Evolutionary conservation across 2,888 invertebrate genomes (phyloP), one percentile per base, ranked within the genome.

Genomic region (Alloscopus bannaensis): DNA sequence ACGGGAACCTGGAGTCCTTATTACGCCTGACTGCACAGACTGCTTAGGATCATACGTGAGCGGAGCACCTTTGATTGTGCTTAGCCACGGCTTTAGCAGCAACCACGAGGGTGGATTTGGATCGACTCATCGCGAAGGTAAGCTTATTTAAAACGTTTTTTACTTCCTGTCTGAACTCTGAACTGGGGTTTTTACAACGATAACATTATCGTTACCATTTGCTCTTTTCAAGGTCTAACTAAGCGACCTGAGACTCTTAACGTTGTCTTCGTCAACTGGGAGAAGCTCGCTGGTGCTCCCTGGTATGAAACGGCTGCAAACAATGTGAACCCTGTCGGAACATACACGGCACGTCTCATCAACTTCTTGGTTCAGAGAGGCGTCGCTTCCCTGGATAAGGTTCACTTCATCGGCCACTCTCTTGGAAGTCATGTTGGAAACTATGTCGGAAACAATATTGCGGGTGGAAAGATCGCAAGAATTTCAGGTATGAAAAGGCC

Each of bases 361-460:
- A 91, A 92, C 87, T 92, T 91, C 81, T 86, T 92, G 70, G 91
- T 92, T 0, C 88, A 90, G 1, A 90, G 91, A 82, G 91, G 91
- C 0, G 29, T 60, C 0, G 86, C 92, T 47, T 88, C 91, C 40
- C 85, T 92, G 40, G 90, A 90, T 31, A 90, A 89, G 76, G 89
- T 92, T 0, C 92, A 92, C 86, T 87, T 92, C 26, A 88, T 92
- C 1, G 92, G 93, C 0, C 90, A 92, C 87, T 92, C 92, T 85
- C 86, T 93, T 68, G 93, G 92, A 0, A 92, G 91, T 0, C 92
- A 93, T 82, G 90, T 91, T 76, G 92, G 92, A 0, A 93, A 93
- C 0, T 31, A 28, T 45, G 64, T 65, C 3, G 55, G 55, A 3
- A 55, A 6, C 6, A 28, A 22, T 45, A 24, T 73, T 3, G 13